Base-by-base conservation (phyloP, 2,888 invertebrate genomes). In the Erebia epiphron region DNA sequence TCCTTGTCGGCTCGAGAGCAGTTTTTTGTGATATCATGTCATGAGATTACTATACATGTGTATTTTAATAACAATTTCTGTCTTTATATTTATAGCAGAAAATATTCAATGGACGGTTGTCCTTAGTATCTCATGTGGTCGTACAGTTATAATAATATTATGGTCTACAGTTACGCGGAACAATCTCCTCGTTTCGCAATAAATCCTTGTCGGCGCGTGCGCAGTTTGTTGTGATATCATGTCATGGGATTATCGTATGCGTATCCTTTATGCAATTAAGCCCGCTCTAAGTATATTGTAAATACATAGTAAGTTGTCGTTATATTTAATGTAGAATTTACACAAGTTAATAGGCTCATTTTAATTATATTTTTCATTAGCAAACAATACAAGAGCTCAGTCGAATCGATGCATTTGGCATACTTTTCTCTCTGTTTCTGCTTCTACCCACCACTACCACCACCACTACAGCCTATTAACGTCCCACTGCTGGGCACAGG, bases 121-220 rank as follows among this genome's bases (percentile, higher is more conserved):
- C 60, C n/a, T 50, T 18, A 49, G n/a, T 50, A 58, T 56, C 73
- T 64, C 68, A 65, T 68, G 71, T 71, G 68, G 46, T 26, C 64
- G 83, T 86, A 86, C 89, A 83, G 89, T 86, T 89, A 87, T 81
- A 67, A 67, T 60, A 67, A 67, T 60, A 67, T 58, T 80, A 80
- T 80, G 75, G 71, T 72, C 63, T 75, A 75, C 77, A 74, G 77
- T 76, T 75, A 76, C 74, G 76, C 77, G 74, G 74, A 76, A 77
- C 76, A 77, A 77, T 75, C 73, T 73, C 66, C 75, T 64, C 71
- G 67, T 75, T 74, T 70, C 75, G 76, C 72, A 75, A 76, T 76
- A 76, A 76, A 76, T 76, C 72, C 73, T 73, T 70, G 73, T 76
- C 72, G 43, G 70, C 73, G 70, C 73, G 70, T 68, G 68, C 72